Evolutionary conservation across 2,888 invertebrate species (phyloP).

Genomic region (Aradus depressus): DNA sequence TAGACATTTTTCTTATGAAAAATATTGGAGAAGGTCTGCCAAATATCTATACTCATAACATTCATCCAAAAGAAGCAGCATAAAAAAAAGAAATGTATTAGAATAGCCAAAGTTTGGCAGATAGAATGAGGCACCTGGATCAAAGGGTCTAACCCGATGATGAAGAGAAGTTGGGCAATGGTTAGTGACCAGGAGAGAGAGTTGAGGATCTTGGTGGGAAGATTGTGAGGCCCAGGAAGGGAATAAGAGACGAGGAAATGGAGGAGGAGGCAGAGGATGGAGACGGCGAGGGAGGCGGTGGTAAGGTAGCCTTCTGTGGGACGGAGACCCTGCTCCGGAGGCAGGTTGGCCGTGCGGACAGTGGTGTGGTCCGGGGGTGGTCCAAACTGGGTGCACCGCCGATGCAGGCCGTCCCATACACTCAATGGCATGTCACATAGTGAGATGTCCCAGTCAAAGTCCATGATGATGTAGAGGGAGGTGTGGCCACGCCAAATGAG

Average conservation of each 20-base stretch:
- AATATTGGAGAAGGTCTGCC: conserved; percentile 17
- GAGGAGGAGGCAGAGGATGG: conserved; percentile 12
- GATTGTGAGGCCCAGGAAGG: conserved; percentile 4
- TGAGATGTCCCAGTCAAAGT: conserved; percentile 9
- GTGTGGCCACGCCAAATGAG: background rate
- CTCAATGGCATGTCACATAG: conserved; percentile 13
- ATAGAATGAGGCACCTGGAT: background rate
- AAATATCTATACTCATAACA: conserved; percentile 21
- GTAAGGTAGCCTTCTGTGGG: conserved; percentile 17
- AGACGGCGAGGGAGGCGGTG: conserved; percentile 2
- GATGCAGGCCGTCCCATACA: conserved; percentile 12
- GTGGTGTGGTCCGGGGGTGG: background rate
- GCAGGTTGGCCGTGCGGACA: background rate
- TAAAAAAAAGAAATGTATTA: conserved; percentile 16
- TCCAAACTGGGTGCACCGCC: background rate
- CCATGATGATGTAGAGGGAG: conserved; percentile 10
- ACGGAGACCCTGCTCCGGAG: background rate
- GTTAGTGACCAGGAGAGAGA: conserved; percentile 16
- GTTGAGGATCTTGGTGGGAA: conserved; percentile 18
- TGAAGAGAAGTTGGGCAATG: conserved; percentile 13
- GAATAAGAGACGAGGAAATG: conserved; percentile 11
- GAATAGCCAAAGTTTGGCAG: conserved; percentile 12
- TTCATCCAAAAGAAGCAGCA: conserved; percentile 23
- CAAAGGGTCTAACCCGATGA: conserved; percentile 10
- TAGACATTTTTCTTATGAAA: conserved; percentile 1